Base-by-base conservation (phyloP, 2,113 vertebrate genomes). In the Psittacula cyanocephala region DNA sequence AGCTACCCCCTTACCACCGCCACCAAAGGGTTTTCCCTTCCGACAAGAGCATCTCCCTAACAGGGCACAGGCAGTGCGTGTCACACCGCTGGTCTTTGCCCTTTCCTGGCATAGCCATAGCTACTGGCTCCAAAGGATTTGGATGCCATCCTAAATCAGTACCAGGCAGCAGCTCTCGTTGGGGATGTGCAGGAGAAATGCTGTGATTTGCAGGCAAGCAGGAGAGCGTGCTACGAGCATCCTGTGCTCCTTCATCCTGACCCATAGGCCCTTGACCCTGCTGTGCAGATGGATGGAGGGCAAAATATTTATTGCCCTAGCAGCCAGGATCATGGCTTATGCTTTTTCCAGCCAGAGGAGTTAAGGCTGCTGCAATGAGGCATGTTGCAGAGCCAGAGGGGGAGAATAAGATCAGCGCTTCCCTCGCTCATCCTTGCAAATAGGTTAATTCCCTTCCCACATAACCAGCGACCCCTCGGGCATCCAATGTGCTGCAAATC, bases 211-310 rank as follows among this genome's bases (percentile, higher is more conserved):
- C 1, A 6, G 52, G 10, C 29, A 22, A 43, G 3, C 71, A 44
- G 69, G 27, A n/a, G 55, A 81, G 52, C 0, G 6, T 74, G 57
- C 39, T 44, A 0, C 0, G 2, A 63, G 70, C 72, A 52, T 17
- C 89, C 44, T 23, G 55, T 17, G 19, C 74, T 43, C 2, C 2
- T 62, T 49, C 24, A 28, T n/a, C 29, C 57, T 80, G 92, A 67
- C 70, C 74, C 9, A 5, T 8, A 33, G 87, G 67, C 50, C 81
- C 63, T 85, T 60, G 24, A 82, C 63, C 52, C 33, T 35, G 52
- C 46, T 35, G 31, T 11, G 50, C 0, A 3, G 12, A 1, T 16
- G 74, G 46, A 25, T 29, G 65, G n/a, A 68, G 11, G 31, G 35
- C 3, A 17, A 15, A 39, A 77, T 49, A 59, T 86, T 83, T 43